Percentiles rank a stretch among this genome's conserved stretches.
Evolutionary conservation across 2,888 invertebrate genomes (phyloP).

Genomic region (Biston stratarius): DNA sequence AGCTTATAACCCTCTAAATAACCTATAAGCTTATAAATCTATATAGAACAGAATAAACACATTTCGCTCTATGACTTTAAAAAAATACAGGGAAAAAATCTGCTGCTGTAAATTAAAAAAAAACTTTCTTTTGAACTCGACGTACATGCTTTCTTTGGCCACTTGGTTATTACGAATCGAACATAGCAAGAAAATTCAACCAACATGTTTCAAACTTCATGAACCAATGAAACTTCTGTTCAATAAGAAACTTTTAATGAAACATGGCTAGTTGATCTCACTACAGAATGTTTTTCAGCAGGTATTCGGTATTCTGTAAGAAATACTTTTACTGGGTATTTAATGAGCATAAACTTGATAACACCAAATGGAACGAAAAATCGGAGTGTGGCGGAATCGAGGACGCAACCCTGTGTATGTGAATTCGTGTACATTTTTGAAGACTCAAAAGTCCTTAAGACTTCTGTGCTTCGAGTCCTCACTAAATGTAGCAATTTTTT

Average conservation of each 20-base stretch:
- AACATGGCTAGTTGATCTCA: constrained; percentile 70
- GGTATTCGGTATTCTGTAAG: constrained; percentile 30
- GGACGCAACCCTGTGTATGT: too few relatives aligned
- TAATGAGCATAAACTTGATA: constrained; percentile 8
- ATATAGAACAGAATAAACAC: too few relatives aligned
- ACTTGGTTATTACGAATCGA: constrained; percentile 60
- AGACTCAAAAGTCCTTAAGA: too few relatives aligned
- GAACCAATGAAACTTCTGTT: constrained; percentile 72
- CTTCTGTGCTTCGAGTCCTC: too few relatives aligned
- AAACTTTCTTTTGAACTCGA: constrained; percentile 18
- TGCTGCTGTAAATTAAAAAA: constrained; percentile 32
- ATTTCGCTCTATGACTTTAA: too few relatives aligned
- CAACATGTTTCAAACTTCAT: constrained; percentile 71
- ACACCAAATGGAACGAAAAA: neutral
- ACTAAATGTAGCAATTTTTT: too few relatives aligned
- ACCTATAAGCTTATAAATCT: too few relatives aligned
- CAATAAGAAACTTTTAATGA: constrained; percentile 81
- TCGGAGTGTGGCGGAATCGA: too few relatives aligned
- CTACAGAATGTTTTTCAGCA: constrained; percentile 55
- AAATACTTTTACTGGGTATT: neutral
- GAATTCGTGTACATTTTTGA: too few relatives aligned
- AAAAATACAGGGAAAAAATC: too few relatives aligned
- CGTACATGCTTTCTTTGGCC: constrained; percentile 41
- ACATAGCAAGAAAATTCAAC: constrained; percentile 69
- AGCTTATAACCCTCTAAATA: too few relatives aligned